phyloP scores from a whole-genome alignment of 2,888 invertebrate genomes.

The Hyppa rectilinea region DNA sequence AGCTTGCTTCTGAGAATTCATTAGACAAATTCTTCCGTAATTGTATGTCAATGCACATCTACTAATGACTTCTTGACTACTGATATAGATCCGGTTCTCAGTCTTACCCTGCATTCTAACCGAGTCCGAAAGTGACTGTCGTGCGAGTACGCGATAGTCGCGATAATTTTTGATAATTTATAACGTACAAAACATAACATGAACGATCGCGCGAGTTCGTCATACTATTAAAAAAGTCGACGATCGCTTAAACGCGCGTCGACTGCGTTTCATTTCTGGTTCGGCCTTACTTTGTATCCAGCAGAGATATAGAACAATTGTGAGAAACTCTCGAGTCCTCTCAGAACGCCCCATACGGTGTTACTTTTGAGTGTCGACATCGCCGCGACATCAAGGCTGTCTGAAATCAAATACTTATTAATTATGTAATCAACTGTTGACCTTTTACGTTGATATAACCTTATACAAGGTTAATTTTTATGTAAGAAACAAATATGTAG shows the following conservation, averaged over 20 bases:
- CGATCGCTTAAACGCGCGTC: too few relatives aligned
- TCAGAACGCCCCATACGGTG: slow-evolving; percentile 94
- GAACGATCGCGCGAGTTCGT: too few relatives aligned
- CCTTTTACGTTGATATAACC: slow-evolving; percentile 5
- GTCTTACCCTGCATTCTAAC: slow-evolving; percentile 50
- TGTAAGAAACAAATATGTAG: neutral
- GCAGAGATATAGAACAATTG: slow-evolving; percentile 71
- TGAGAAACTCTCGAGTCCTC: slow-evolving; percentile 19
- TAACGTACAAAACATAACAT: too few relatives aligned
- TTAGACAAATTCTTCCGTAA: neutral
- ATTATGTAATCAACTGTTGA: slow-evolving; percentile 1
- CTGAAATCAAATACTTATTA: slow-evolving; percentile 68
- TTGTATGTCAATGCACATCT: neutral
- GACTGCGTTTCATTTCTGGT: too few relatives aligned
- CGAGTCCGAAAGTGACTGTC: too few relatives aligned
- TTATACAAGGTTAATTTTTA: slow-evolving; percentile 5
- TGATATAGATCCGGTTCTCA: slow-evolving; percentile 71
- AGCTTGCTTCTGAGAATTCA: neutral
- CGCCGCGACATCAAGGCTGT: slow-evolving; percentile 73
- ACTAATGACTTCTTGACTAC: neutral
- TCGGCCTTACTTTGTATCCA: slow-evolving; percentile 67
- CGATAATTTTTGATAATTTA: too few relatives aligned
- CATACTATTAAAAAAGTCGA: too few relatives aligned
- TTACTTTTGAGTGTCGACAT: slow-evolving; percentile 70
- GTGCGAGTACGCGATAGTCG: too few relatives aligned